Conservation (phyloP, 1,140 invertebrate species). For the Drosophila sulfurigaster region DNA sequence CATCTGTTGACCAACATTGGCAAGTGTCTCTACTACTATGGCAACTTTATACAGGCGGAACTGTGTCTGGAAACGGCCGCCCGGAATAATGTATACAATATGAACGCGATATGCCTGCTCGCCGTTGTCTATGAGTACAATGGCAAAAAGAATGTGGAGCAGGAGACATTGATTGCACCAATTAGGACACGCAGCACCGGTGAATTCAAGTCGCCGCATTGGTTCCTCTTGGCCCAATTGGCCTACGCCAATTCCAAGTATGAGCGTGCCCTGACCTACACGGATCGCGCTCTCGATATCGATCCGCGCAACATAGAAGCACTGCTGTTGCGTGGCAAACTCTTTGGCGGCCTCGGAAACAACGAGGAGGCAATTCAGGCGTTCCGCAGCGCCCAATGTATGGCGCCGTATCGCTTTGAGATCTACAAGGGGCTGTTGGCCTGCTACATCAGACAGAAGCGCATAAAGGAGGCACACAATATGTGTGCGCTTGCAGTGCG, state of each 20-base stretch:
- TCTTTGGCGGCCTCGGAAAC: slow-evolving; percentile 89
- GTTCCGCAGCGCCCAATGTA: slow-evolving; percentile 89
- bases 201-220: slow-evolving; percentile 87
- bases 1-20: slow-evolving; percentile 88
- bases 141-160: slow-evolving; percentile 83
- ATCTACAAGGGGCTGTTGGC: slow-evolving; percentile 71
- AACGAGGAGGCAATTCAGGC: slow-evolving; percentile 88
- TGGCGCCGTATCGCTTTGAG: slow-evolving; percentile 85
- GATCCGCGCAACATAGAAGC: slow-evolving; percentile 89
- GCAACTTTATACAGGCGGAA: slow-evolving; percentile 86
- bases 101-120: slow-evolving; percentile 85
- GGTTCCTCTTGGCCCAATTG: slow-evolving; percentile 89
- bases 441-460: slow-evolving; percentile 67
- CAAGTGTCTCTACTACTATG: slow-evolving; percentile 89
- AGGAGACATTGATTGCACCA: slow-evolving; percentile 85
- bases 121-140: slow-evolving; percentile 86
- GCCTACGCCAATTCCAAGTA: slow-evolving; percentile 86
- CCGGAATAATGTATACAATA: slow-evolving; percentile 87
- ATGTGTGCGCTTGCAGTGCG: slow-evolving; percentile 66
- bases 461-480: slow-evolving; percentile 68
- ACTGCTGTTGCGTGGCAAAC: slow-evolving; percentile 89
- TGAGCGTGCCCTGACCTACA: slow-evolving; percentile 87
- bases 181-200: slow-evolving; percentile 71
- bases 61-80: slow-evolving; percentile 86
- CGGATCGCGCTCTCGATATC: slow-evolving; percentile 86